Base-by-base conservation (phyloP, 1,140 invertebrate species). In the Bombus balteatus region DNA sequence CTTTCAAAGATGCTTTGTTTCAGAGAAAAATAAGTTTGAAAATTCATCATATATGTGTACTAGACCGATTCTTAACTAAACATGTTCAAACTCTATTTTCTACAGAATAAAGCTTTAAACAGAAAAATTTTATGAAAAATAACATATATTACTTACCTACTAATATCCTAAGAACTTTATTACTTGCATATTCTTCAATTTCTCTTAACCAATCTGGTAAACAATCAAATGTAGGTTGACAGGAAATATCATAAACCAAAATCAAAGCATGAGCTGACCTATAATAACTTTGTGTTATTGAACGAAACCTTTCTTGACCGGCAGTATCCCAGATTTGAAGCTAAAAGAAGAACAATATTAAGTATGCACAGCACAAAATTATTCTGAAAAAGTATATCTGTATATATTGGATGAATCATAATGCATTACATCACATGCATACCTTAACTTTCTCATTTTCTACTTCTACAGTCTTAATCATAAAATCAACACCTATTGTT, bases 401-500 rank as follows among this genome's bases (percentile, higher is more conserved):
- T 28, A 43, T 76, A 75, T 34, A n/a, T 57, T 18, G 5, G n/a
- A 71, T 75, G 75, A 47, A 77, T 81, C 73, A 82, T 66, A 39
- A 84, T 32, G 37, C 4, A 65, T 83, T 83, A 88, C 43, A 70
- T 81, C 74, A 86, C 68, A 62, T 25, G 70, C 81, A 91, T 96
- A 99, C 98, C 97, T 99, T 99, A 75, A 99, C 98, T 97, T 99
- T 98, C 96, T 99, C 99, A 93, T 99, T 99, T 94, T 99, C 99
- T 83, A 99, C 98, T 96, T 99, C 98, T 18, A 99, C 97, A 84
- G 99, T 99, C 96, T 99, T 99, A 92, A 99, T 99, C 97, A 99
- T 99, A 94, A 99, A 99, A 96, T 99, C 99, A 25, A 99, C 99
- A 82, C 99, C 99, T 91, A 99, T 99, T 5, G 99, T 99, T 85